Base-by-base conservation (phyloP, 53 echinoderm and acorn worm species). In the Holothuria scabra region DNA sequence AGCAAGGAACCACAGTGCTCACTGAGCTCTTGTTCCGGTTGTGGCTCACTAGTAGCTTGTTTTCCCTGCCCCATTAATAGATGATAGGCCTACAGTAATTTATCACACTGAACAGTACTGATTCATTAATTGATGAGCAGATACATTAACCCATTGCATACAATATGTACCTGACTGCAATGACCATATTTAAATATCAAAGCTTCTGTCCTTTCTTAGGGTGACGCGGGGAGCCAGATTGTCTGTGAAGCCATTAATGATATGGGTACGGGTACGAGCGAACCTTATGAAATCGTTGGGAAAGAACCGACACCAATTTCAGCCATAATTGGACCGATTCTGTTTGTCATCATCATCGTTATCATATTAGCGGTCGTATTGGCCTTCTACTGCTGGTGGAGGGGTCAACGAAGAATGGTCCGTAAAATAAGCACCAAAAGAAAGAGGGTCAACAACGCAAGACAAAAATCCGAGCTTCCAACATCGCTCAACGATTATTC, bases 341-440 rank as follows among this genome's bases (percentile, higher is more conserved):
- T 91, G 1, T 38, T 91, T 2, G 85, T 59, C 1, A 75, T 85
- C 76, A 88, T 91, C 49, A 55, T 91, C 28, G 59, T 83, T 24
- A 71, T 91, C 41, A 85, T 91, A 0, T 28, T 85, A 57, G 59
- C 88, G 25, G 81, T 91, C 6, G 41, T 88, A 33, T n/a, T 88
- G 31, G 21, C 81, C 26, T 91, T 85, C 67, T 76, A 32, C 82
- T 20, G 64, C 67, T 91, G 91, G 91, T 85, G 91, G 85, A 81
- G 83, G 59, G 65, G 85, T 5, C 88, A 91, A 67, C 58, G 82
- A 63, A 74, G 88, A 31, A 78, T 82, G 66, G 85, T 91, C 28
- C 65, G 88, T 48, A 19, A 79, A 4, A 91, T 91, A 61, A 91
- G 69, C 49, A 78, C 83, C 8, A 86, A 76, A 82, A 72, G 66